Evolutionary conservation across 2,888 invertebrate species (phyloP).

Genomic region (Xylota segnis): DNA sequence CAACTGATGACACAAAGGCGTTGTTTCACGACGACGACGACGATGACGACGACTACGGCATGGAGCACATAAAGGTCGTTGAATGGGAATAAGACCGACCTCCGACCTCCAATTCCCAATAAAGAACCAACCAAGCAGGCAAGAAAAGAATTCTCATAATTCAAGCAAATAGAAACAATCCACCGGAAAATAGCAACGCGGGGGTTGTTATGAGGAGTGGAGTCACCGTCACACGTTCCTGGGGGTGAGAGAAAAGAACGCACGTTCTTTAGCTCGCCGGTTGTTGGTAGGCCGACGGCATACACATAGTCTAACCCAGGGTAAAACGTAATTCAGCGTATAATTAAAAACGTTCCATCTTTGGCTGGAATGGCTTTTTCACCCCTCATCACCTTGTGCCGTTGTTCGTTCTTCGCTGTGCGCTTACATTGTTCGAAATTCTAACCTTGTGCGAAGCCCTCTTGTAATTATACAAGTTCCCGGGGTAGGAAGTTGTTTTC

Average conservation of each 20-base stretch:
- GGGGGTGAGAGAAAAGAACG: background rate
- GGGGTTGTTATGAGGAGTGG: slow-evolving; percentile 18
- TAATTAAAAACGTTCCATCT: slow-evolving; percentile 76
- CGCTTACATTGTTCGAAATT: slow-evolving; percentile 48
- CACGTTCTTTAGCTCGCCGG: slow-evolving; percentile 14
- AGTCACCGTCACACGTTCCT: slow-evolving; percentile 23
- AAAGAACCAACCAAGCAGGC: slow-evolving; percentile 20
- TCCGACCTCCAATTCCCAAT: background rate
- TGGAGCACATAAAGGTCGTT: slow-evolving; percentile 6
- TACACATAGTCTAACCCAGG: slow-evolving; percentile 45
- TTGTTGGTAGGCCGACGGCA: slow-evolving; percentile 44
- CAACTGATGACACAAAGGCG: slow-evolving; percentile 34
- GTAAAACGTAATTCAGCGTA: slow-evolving; percentile 72
- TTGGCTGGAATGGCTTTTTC: slow-evolving; percentile 56
- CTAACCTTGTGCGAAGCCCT: slow-evolving; percentile 61
- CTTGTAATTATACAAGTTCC: slow-evolving; percentile 69
- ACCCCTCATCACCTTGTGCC: slow-evolving; percentile 36
- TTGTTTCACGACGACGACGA: background rate
- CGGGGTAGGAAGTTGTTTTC: slow-evolving; percentile 61
- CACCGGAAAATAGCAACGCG: slow-evolving; percentile 34
- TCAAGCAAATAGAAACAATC: slow-evolving; percentile 59
- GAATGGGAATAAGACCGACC: slow-evolving; percentile 10
- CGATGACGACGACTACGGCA: no score
- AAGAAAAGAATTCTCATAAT: slow-evolving; percentile 55
- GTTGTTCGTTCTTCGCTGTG: background rate